A percentile compares a stretch with the other conserved stretches of the same genome.
These are phyloP conservation scores for Pharmacophagus antenor DNA, from an alignment of 2,888 invertebrate species.

Conservation along the genomic window DNA sequence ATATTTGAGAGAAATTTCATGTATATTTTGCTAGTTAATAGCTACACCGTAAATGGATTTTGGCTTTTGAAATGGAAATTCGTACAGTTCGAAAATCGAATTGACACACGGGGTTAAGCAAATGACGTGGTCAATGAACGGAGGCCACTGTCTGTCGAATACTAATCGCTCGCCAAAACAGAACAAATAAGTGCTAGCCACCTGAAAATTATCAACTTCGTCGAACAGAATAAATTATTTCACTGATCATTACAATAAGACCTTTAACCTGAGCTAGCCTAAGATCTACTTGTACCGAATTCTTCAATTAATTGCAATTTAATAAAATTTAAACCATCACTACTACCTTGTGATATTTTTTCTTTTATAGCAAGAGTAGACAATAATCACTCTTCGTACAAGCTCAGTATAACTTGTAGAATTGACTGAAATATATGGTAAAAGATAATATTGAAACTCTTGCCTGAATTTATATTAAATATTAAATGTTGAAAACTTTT, in stretches of 20 bases:
- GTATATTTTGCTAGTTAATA: background rate
- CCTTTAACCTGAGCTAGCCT: too few relatives aligned
- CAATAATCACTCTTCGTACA: too few relatives aligned
- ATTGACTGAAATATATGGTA: too few relatives aligned
- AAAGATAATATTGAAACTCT: too few relatives aligned
- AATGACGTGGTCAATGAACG: constrained; percentile 74
- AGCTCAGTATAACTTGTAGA: too few relatives aligned
- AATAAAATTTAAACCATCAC: too few relatives aligned
- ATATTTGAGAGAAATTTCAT: background rate
- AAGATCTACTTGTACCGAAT: too few relatives aligned
- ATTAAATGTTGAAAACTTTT: too few relatives aligned
- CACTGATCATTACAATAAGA: background rate
- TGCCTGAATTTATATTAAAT: too few relatives aligned
- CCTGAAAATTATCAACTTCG: background rate
- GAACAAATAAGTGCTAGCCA: constrained; percentile 17
- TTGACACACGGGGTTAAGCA: constrained; percentile 80
- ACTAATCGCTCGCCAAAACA: constrained; percentile 60
- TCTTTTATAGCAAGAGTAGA: too few relatives aligned
- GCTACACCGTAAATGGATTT: constrained; percentile 17
- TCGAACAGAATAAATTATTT: background rate
- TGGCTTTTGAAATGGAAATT: constrained; percentile 25
- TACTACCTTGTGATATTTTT: too few relatives aligned
- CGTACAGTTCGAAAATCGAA: constrained; percentile 73
- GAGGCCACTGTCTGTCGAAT: constrained; percentile 58
- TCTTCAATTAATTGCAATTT: too few relatives aligned